Percentiles rank a stretch among this genome's conserved stretches.
Conservation (phyloP, 2,797 vertebrate genomes). For the Ctenochaetus hawaiiensis region DNA sequence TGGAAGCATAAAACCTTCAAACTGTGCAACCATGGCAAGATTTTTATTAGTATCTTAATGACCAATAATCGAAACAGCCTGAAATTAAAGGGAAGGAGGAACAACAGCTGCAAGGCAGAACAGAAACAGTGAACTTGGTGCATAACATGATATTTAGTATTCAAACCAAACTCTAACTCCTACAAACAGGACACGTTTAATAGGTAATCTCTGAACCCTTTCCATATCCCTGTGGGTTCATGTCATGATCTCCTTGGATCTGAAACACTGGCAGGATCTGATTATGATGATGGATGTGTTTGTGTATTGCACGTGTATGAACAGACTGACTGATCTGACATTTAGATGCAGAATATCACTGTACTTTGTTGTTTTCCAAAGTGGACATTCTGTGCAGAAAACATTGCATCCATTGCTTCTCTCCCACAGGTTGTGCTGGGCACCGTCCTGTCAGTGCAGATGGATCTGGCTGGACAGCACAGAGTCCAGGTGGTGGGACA, state of each 20-base stretch:
- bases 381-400: constrained; percentile 29
- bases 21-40: neutral
- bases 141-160: no score
- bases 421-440: constrained; percentile 69
- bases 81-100: neutral
- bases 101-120: neutral
- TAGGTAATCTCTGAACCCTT: neutral
- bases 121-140: neutral
- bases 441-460: constrained; percentile 74
- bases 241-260: neutral
- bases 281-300: neutral
- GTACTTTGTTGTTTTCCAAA: constrained; percentile 32
- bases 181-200: neutral
- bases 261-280: neutral
- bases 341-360: constrained; percentile 23
- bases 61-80: neutral
- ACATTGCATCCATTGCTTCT: constrained; percentile 38
- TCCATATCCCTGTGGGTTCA: no score
- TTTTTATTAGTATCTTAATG: no score
- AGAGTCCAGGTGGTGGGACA: constrained; percentile 89
- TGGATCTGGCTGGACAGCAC: constrained; percentile 73
- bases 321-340: constrained; percentile 28
- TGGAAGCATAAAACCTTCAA: neutral
- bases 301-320: neutral
- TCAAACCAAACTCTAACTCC: neutral